phyloP scores from a whole-genome alignment of 2,888 invertebrate genomes.

The Mongoloraphidia duomilia region DNA sequence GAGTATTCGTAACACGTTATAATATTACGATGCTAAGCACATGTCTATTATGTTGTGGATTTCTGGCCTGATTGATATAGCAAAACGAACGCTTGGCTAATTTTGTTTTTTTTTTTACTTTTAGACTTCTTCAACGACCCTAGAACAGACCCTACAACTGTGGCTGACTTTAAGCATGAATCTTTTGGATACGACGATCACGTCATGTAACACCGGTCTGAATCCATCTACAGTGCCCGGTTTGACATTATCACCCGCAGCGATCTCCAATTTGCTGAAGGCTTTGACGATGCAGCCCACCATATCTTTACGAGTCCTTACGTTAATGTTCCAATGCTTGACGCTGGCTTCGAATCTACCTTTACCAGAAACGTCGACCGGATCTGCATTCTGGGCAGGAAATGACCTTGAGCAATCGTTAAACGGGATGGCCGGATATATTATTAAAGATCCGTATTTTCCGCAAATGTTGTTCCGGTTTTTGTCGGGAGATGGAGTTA shows the following conservation, averaged over 20 bases:
- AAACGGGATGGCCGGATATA: conserved; percentile 46
- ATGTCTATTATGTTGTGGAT: too few species aligned
- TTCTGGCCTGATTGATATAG: too few species aligned
- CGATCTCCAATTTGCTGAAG: conserved; percentile 49
- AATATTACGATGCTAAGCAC: too few species aligned
- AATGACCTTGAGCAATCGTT: conserved; percentile 16
- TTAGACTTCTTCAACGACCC: conserved; percentile 55
- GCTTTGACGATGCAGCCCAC: conserved; percentile 52
- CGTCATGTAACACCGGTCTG: conserved; percentile 31
- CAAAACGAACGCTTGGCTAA: background rate
- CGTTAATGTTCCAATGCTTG: conserved; percentile 59
- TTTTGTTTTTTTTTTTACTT: conserved; percentile 9
- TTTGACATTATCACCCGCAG: conserved; percentile 47
- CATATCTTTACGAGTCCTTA: conserved; percentile 63
- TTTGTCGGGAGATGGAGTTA: conserved; percentile 47
- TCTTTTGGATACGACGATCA: conserved; percentile 17
- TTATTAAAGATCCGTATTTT: conserved; percentile 50
- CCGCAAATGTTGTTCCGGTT: conserved; percentile 51
- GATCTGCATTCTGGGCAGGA: conserved; percentile 11
- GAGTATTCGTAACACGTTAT: too few species aligned
- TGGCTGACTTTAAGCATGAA: conserved; percentile 56
- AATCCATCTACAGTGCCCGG: conserved; percentile 43
- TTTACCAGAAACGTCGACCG: conserved; percentile 13
- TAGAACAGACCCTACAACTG: conserved; percentile 71
- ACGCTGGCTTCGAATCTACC: conserved; percentile 57